phyloP scores from a whole-genome alignment of 1,140 invertebrate genomes.

The Drosophila novamexicana region DNA sequence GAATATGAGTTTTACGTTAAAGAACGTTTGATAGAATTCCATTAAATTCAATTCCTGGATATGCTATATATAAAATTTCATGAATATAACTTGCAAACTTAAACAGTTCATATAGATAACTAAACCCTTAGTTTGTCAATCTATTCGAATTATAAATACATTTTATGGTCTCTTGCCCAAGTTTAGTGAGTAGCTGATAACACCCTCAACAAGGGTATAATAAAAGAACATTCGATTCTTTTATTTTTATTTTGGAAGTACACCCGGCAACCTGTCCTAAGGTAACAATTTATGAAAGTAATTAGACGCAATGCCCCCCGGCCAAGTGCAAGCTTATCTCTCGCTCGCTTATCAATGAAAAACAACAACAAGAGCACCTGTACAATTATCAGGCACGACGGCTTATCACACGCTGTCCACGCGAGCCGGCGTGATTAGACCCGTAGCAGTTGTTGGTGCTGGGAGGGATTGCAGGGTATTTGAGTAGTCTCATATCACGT shows the following conservation, averaged over 20 bases:
- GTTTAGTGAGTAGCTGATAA: no score
- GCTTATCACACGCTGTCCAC: slow-evolving; percentile 37
- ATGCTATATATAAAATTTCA: no score
- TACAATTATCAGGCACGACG: slow-evolving; percentile 13
- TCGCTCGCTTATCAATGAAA: slow-evolving; percentile 5
- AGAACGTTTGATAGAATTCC: neutral
- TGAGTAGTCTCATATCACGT: slow-evolving; percentile 6
- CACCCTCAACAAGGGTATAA: neutral
- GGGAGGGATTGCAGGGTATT: neutral
- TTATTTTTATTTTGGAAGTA: neutral
- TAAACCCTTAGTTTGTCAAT: neutral
- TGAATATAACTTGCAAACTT: no score
- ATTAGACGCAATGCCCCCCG: slow-evolving; percentile 15
- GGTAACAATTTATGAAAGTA: slow-evolving; percentile 9
- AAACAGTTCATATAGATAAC: no score
- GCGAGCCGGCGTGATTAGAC: slow-evolving; percentile 15
- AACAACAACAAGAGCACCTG: slow-evolving; percentile 23
- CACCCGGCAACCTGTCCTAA: slow-evolving; percentile 1
- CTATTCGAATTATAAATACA: no score
- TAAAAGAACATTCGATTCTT: slow-evolving; percentile 5
- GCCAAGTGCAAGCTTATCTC: slow-evolving; percentile 9
- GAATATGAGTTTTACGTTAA: no score
- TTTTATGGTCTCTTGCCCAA: no score
- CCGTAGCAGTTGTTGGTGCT: neutral
- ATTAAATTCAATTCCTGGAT: no score